These are phyloP conservation scores for Stichopus horrens DNA, from an alignment of 53 echinoderm and acorn worm species.

Conservation along the genomic window DNA sequence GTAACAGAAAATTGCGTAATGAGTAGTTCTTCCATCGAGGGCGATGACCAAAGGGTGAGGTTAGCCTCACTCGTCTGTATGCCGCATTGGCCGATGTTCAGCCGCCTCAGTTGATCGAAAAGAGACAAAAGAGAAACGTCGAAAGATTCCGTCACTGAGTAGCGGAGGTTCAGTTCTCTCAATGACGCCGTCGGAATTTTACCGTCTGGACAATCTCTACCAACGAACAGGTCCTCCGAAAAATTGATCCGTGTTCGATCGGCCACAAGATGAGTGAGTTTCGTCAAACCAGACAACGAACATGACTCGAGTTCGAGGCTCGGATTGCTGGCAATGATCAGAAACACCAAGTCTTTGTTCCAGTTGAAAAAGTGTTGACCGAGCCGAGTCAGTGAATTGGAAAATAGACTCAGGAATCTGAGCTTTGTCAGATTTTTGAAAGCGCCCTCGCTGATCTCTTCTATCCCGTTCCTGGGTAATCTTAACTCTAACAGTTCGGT, in stretches of 20 bases:
- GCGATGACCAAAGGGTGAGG: background rate
- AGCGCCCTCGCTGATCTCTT: background rate
- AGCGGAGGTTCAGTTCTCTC: background rate
- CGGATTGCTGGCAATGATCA: background rate
- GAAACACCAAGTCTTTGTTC: background rate
- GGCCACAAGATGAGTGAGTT: background rate
- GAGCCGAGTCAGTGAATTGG: background rate
- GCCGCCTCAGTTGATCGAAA: background rate
- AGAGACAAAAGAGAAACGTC: background rate
- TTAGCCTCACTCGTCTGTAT: background rate
- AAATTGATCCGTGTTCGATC: background rate
- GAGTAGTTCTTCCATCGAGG: background rate
- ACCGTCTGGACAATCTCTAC: background rate
- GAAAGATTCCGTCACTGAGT: background rate
- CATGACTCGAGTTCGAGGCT: background rate
- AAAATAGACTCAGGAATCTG: background rate
- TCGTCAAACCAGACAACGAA: background rate
- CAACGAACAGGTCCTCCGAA: background rate
- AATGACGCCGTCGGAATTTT: background rate
- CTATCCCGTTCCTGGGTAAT: background rate
- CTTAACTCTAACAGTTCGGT: background rate
- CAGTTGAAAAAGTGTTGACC: background rate
- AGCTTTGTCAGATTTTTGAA: background rate
- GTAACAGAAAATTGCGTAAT: background rate
- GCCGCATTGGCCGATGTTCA: background rate